phyloP scores from a whole-genome alignment of 2,888 invertebrate genomes.

The Chromoteleia sp. region DNA sequence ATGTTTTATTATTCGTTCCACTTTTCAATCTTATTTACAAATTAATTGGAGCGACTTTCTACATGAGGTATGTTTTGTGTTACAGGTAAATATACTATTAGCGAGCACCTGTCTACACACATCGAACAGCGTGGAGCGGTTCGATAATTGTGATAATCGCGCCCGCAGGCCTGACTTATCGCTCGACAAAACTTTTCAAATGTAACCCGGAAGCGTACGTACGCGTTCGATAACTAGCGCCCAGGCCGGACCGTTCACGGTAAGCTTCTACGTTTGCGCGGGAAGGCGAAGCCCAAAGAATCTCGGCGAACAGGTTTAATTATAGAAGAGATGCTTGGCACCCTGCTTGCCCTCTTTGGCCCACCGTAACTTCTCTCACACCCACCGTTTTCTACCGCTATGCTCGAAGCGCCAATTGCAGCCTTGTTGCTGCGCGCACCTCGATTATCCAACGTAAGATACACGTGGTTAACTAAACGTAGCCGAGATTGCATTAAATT shows the following conservation, averaged over 20 bases:
- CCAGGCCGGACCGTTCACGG: slow-evolving; percentile 22
- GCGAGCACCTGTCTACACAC: slow-evolving; percentile 59
- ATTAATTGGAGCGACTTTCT: slow-evolving; percentile 52
- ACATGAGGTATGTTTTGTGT: slow-evolving; percentile 45
- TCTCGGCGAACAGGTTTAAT: slow-evolving; percentile 65
- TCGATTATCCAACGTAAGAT: slow-evolving; percentile 22
- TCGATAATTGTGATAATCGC: slow-evolving; percentile 61
- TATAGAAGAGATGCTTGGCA: slow-evolving; percentile 64
- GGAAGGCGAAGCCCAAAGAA: slow-evolving; percentile 42
- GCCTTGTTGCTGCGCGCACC: slow-evolving; percentile 32
- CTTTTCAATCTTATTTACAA: slow-evolving; percentile 8
- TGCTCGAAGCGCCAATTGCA: slow-evolving; percentile 54
- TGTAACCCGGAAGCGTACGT: slow-evolving; percentile 66
- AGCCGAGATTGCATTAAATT: slow-evolving; percentile 54
- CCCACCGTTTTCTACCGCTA: slow-evolving; percentile 64
- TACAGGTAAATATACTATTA: slow-evolving; percentile 63
- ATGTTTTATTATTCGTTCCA: no score
- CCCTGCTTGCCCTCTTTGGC: slow-evolving; percentile 65
- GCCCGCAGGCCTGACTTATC: slow-evolving; percentile 64
- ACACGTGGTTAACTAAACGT: slow-evolving; percentile 57
- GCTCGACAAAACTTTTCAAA: slow-evolving; percentile 60
- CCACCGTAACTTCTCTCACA: slow-evolving; percentile 62
- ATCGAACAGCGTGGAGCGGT: slow-evolving; percentile 38
- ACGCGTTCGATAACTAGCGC: slow-evolving; percentile 55
- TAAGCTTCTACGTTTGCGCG: slow-evolving; percentile 44